phyloP scores from a whole-genome alignment of 2,113 vertebrate genomes.

The Centropus bengalensis region DNA sequence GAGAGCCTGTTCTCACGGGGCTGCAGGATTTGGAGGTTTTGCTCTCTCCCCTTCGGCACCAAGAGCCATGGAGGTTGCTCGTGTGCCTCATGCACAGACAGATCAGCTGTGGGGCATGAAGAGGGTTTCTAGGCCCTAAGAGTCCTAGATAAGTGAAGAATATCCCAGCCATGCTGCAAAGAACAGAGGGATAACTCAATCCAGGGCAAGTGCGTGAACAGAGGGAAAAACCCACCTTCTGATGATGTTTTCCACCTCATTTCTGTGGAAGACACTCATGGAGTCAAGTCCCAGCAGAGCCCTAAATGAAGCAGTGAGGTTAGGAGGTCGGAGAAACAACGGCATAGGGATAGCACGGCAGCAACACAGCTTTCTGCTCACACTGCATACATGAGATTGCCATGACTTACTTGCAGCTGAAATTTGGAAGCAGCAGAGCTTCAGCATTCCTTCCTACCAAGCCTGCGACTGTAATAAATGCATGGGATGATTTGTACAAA shows the following conservation, averaged over 20 bases:
- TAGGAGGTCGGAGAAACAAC: neutral
- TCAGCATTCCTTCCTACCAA: neutral
- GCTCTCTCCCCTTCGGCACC: neutral
- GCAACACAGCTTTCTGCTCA: neutral
- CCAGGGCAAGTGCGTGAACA: neutral
- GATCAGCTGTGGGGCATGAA: neutral
- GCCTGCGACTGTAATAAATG: neutral
- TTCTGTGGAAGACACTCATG: neutral
- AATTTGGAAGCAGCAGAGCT: neutral
- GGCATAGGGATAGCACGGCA: neutral
- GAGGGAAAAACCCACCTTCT: neutral
- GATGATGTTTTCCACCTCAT: neutral
- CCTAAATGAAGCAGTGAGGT: neutral
- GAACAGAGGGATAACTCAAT: neutral
- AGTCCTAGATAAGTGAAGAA: too few relatives aligned
- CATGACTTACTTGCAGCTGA: accelerated
- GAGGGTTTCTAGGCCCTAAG: too few relatives aligned
- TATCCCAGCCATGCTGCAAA: neutral
- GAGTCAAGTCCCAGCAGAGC: neutral
- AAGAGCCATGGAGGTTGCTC: accelerated
- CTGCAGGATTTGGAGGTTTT: neutral
- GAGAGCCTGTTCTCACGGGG: neutral
- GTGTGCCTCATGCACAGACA: neutral
- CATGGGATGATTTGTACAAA: neutral
- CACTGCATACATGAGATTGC: accelerated